Evolutionary conservation across 2,797 vertebrate genomes (phyloP).

Genomic region (Fistularia tabacaria): DNA sequence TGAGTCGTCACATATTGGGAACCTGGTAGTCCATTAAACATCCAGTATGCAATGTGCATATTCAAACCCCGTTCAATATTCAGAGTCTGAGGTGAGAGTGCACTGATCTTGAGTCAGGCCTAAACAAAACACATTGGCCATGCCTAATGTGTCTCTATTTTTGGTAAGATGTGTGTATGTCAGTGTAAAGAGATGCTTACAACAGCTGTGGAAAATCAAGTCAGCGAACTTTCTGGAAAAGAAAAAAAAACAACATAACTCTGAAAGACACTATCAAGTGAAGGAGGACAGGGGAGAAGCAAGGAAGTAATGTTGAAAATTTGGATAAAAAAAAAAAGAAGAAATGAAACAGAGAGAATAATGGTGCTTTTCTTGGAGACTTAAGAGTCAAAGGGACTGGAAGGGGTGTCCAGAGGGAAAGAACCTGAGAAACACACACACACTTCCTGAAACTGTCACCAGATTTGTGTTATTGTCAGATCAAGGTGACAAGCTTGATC

Average conservation of each 20-base stretch:
- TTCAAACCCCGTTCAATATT: too few relatives aligned
- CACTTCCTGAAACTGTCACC: constrained; percentile 50
- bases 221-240: constrained; percentile 46
- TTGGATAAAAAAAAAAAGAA: too few relatives aligned
- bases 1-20: too few relatives aligned
- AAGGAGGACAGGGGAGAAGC: constrained; percentile 9
- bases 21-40: too few relatives aligned
- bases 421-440: constrained; percentile 47
- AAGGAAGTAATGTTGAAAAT: constrained; percentile 14
- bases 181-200: constrained; percentile 1
- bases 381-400: constrained; percentile 70
- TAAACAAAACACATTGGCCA: too few relatives aligned
- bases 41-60: too few relatives aligned
- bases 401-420: constrained; percentile 58
- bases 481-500: constrained; percentile 52
- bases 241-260: too few relatives aligned
- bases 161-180: constrained; percentile 5
- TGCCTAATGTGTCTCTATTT: neutral
- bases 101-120: neutral
- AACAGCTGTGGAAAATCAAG: constrained; percentile 53
- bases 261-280: constrained; percentile 36
- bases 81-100: neutral
- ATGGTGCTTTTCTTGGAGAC: constrained; percentile 61
- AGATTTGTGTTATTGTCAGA: constrained; percentile 52
- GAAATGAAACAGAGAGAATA: constrained; percentile 41